These are phyloP conservation scores for Troides oblongomaculatus DNA, from an alignment of 2,888 invertebrate genomes.

Conservation along the genomic window DNA sequence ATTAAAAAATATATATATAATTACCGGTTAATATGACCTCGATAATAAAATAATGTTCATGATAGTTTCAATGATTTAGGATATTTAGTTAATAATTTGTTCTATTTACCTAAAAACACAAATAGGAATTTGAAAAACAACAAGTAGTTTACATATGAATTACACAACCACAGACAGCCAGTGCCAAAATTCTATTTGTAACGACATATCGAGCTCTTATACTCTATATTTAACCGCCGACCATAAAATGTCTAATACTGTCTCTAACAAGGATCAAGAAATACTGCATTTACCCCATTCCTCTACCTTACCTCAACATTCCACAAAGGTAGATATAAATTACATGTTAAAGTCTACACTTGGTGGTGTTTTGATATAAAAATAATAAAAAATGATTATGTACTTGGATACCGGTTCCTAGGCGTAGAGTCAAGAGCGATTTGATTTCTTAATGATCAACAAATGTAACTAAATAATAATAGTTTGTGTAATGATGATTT, in stretches of 20 bases:
- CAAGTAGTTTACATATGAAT: conserved; percentile 75
- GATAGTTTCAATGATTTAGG: not conserved
- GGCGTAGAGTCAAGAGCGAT: too few relatives aligned
- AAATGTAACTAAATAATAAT: too few relatives aligned
- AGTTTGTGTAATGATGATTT: not conserved
- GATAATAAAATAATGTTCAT: not conserved
- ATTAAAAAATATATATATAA: not conserved
- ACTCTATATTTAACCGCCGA: conserved; percentile 76
- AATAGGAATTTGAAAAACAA: conserved; percentile 65
- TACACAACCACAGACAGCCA: conserved; percentile 76
- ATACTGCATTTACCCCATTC: conserved; percentile 25
- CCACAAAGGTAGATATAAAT: not conserved
- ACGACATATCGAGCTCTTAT: conserved; percentile 72
- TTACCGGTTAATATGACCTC: not conserved
- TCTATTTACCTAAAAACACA: conserved; percentile 28
- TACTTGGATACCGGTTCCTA: too few relatives aligned
- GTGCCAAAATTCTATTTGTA: conserved; percentile 80
- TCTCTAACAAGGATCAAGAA: conserved; percentile 50
- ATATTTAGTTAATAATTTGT: not conserved
- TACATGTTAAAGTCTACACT: too few relatives aligned
- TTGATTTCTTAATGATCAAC: too few relatives aligned
- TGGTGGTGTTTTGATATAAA: too few relatives aligned
- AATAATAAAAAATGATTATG: too few relatives aligned
- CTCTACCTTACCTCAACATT: not conserved
- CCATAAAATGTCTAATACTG: conserved; percentile 77